Evolutionary conservation across 2,113 vertebrate species (phyloP), one percentile per base, ranked within the genome.

Genomic region (Pollachius pollachius): DNA sequence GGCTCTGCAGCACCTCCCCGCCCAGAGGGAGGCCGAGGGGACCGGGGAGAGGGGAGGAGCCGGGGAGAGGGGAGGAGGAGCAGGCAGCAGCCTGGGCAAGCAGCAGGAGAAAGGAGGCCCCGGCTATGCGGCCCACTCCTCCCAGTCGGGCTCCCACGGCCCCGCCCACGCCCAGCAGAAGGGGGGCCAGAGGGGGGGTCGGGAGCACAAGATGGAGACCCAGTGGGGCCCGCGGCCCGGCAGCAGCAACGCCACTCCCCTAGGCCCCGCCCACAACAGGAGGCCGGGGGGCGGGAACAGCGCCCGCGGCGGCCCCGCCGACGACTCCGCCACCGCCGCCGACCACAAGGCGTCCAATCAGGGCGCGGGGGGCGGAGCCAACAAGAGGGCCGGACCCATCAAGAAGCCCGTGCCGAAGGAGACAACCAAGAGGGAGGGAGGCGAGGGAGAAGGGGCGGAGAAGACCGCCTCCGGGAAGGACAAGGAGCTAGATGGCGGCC

Each of bases 181-280:
- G 78, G 57, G 83, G 64, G 90, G 85, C 88, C 80, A 92, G 85
- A 63, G 93, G 89, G 83, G 93, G 15, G 80, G 93, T 3, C 92
- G 95, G 13, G 95, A 97, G 61, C 94, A 93, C 81, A 95, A 94
- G 83, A 96, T 94, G 0, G 96, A 96, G 76, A 97, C 96, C 1
- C 94, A 96, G 54, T 97, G 96, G 96, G 96, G 96, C 2, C 96
- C 96, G 15, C 91, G 95, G 3, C 95, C 96, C 15, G 94, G 94
- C 71, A 93, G 91, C 80, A 93, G 87, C 73, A 87, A 80, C 73
- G 57, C 88, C 65, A 59, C 86, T 69, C 70, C 86, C 68, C 70
- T 91, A 73, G 81, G 78, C 7, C 78, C 93, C 2, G 91, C 90
- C 62, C 93, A 94, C 63, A 92, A 86, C 62, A 86, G 92, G 83